phyloP scores from a whole-genome alignment of 2,113 vertebrate genomes.

The Laterallus jamaicensis region DNA sequence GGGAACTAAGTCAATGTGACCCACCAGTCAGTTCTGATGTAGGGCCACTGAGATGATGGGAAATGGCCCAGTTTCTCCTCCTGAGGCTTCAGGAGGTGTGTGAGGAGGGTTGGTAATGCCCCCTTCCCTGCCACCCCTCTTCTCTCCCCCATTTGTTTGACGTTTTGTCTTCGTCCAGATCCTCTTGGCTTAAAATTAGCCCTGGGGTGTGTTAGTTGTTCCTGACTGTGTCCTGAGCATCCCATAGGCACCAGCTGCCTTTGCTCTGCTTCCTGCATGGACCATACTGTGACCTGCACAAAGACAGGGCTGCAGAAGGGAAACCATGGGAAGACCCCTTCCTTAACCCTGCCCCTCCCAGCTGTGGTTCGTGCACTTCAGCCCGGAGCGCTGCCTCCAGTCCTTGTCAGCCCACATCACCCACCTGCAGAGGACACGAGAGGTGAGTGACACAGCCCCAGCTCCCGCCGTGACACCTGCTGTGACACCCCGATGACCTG shows the following conservation, averaged over 20 bases:
- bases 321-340: rapidly evolving
- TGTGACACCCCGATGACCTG: rapidly evolving
- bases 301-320: rapidly evolving
- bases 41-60: neutral
- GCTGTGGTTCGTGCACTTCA: constrained; percentile 78
- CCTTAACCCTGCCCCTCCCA: constrained; percentile 17
- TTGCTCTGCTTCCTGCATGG: rapidly evolving
- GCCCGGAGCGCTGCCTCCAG: constrained; percentile 59
- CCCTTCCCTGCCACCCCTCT: neutral
- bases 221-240: neutral
- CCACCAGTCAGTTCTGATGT: neutral
- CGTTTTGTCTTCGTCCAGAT: neutral
- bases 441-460: constrained; percentile 25
- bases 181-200: neutral
- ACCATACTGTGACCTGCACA: rapidly evolving
- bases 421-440: constrained; percentile 57
- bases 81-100: neutral
- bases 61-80: neutral
- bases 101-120: neutral
- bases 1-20: neutral
- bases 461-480: rapidly evolving
- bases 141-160: neutral
- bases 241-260: neutral
- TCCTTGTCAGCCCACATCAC: constrained; percentile 61
- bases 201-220: neutral